Evolutionary conservation across 2,797 vertebrate species (phyloP).

Genomic region (Iguana delicatissima): DNA sequence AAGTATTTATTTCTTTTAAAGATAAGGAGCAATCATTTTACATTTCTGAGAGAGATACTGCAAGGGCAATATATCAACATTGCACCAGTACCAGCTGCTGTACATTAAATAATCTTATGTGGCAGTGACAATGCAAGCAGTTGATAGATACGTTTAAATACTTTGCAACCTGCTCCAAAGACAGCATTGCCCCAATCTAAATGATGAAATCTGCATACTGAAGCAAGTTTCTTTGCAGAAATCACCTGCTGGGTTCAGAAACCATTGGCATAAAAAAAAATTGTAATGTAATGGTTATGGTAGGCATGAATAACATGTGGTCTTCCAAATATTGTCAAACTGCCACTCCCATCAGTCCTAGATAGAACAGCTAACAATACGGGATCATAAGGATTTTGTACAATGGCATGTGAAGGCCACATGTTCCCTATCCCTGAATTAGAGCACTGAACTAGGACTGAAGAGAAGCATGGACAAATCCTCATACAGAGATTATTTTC

Average conservation of each 20-base stretch:
- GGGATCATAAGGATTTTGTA: neutral
- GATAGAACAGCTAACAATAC: neutral
- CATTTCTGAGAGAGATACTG: constrained; percentile 51
- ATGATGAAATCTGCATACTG: neutral
- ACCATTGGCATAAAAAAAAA: neutral
- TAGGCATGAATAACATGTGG: neutral
- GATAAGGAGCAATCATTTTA: constrained; percentile 54
- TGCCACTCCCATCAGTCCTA: neutral
- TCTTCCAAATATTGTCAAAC: neutral
- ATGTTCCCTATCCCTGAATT: neutral
- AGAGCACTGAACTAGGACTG: neutral
- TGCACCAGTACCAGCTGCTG: constrained; percentile 54
- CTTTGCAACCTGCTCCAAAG: constrained; percentile 66
- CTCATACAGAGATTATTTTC: neutral
- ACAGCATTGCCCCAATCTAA: neutral
- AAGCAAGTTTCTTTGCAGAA: neutral
- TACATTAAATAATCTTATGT: constrained; percentile 55
- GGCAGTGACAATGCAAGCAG: constrained; percentile 70
- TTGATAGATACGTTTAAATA: constrained; percentile 72
- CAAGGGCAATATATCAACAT: constrained; percentile 61
- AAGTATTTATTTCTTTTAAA: constrained; percentile 46
- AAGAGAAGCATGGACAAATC: neutral
- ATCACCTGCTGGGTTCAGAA: neutral
- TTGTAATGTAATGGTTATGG: neutral
- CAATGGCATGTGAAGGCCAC: neutral